Conservation (phyloP, 2,113 vertebrate species). For the Pelodiscus sinensis region DNA sequence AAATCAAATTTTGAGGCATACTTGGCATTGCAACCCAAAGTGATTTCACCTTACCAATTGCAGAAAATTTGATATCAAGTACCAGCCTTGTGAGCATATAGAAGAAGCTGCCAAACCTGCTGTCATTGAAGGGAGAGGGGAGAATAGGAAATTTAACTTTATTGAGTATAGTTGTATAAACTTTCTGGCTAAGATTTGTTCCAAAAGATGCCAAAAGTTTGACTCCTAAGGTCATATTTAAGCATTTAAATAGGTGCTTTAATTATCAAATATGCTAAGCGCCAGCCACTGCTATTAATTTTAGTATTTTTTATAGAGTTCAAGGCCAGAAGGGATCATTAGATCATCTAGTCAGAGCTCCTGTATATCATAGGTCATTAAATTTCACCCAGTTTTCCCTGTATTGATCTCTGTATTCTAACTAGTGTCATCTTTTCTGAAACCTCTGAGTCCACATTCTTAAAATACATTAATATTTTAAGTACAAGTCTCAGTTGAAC, state of each 20-base stretch:
- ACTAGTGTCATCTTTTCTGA: background rate
- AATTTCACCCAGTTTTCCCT: background rate
- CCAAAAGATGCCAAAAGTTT: background rate
- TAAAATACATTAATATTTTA: background rate
- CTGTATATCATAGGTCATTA: background rate
- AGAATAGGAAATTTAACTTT: background rate
- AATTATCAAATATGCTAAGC: background rate
- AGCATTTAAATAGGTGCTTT: background rate
- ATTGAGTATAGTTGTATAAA: too few species aligned
- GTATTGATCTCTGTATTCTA: too few species aligned
- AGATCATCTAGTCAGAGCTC: background rate
- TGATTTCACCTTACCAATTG: background rate
- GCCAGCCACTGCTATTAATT: background rate
- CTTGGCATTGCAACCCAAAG: background rate
- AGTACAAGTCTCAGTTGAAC: background rate
- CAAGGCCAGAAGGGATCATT: background rate
- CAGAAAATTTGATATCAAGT: constrained; percentile 2
- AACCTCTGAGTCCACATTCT: background rate
- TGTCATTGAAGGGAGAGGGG: background rate
- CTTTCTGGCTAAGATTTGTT: background rate
- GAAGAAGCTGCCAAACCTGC: background rate
- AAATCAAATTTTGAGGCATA: background rate
- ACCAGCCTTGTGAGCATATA: background rate
- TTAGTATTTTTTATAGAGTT: background rate
- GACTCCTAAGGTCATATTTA: background rate